phyloP scores from a whole-genome alignment of 2,797 vertebrate genomes.

The Gallinago stenura region DNA sequence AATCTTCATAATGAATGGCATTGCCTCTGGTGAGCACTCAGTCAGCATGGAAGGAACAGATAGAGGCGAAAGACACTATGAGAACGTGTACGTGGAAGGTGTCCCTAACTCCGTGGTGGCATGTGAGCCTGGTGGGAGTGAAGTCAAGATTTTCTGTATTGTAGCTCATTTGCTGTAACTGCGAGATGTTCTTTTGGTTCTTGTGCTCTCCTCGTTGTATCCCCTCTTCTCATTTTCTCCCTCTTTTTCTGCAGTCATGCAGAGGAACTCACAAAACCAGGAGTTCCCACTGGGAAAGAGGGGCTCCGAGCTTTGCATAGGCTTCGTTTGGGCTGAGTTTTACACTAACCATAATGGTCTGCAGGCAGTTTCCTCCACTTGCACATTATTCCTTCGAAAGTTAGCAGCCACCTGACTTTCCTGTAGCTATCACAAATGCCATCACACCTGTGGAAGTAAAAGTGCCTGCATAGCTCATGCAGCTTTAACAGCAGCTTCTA shows the following conservation, averaged over 20 bases:
- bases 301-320: neutral
- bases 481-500: neutral
- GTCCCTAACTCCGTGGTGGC: rapidly evolving
- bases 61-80: neutral
- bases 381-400: neutral
- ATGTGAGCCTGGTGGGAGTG: neutral
- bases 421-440: neutral
- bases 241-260: neutral
- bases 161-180: neutral
- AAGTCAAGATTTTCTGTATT: neutral
- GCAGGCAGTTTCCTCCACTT: neutral
- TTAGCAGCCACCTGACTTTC: neutral
- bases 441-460: neutral
- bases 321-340: neutral
- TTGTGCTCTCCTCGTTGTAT: neutral
- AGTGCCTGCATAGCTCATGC: neutral
- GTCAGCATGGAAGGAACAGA: neutral
- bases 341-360: neutral
- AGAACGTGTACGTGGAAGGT: neutral
- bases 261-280: neutral
- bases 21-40: neutral
- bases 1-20: neutral
- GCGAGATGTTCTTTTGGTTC: neutral
- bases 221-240: neutral
- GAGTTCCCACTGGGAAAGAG: neutral